Evolutionary conservation across 1,140 invertebrate species (phyloP), one percentile per base, ranked within the genome.

Genomic region (Battus philenor): DNA sequence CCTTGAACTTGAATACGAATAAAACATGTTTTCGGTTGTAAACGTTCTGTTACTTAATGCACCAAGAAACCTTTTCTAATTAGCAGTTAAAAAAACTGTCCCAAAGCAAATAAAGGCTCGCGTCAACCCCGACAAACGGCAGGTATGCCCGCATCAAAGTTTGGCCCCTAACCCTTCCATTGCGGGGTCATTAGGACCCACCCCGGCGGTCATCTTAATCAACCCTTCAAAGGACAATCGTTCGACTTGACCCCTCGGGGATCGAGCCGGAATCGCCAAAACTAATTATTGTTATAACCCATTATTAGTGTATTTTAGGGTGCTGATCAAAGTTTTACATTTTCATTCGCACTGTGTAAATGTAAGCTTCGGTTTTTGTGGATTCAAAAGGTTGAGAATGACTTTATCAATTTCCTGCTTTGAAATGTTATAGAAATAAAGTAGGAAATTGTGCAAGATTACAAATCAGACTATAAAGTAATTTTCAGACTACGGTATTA

Each of bases 281-380:
- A 62, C 68, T 70, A 70, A 70, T 70, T 70, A 70, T 70, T 67
- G 61, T 70, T 70, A 68, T 60, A 65, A 49, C 18, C 56, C 50
- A 58, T 68, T 67, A 70, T 70, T 68, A 64, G 51, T 56, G 45
- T 50, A 52, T 55, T 59, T 50, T 47, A n/a, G 24, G 39, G 43
- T 6, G 47, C 27, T 22, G 15, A 44, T 62, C 61, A 57, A 68
- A 63, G 58, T 60, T 62, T 59, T 61, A 59, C 53, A 50, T 57
- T 56, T 47, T 59, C 47, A 65, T 56, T 67, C 48, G 13, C n/a
- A n/a, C n/a, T n/a, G n/a, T n/a, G n/a, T n/a, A n/a, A n/a, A n/a
- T n/a, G n/a, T n/a, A n/a, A n/a, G n/a, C n/a, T n/a, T n/a, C n/a
- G n/a, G n/a, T n/a, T n/a, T n/a, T n/a, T n/a, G n/a, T n/a, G n/a